A percentile compares a stretch with the other conserved stretches of the same genome.
phyloP scores from a whole-genome alignment of 2,797 vertebrate genomes.

The Ptychobarbus kaznakovi region DNA sequence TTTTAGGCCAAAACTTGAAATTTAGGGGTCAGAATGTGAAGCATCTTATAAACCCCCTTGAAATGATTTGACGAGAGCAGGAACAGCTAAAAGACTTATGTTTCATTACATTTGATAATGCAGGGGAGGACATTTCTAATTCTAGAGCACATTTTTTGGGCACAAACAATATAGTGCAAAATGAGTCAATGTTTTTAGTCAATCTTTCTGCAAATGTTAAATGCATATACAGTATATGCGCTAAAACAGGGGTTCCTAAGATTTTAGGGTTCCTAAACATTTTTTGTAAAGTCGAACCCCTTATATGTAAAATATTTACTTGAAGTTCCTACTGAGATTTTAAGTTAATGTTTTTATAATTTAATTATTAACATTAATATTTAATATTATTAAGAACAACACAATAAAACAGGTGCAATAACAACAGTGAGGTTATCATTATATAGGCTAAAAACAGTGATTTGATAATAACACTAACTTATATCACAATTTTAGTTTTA shows the following conservation, averaged over 20 bases:
- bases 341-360: no score
- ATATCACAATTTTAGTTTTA: neutral
- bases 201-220: neutral
- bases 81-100: neutral
- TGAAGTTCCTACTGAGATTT: no score
- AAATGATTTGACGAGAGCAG: neutral
- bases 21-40: constrained; percentile 16
- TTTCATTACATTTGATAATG: neutral
- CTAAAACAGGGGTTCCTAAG: neutral
- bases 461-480: neutral
- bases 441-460: no score
- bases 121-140: neutral
- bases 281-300: neutral
- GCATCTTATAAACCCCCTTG: neutral
- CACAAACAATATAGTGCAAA: neutral
- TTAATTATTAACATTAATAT: no score
- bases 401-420: no score
- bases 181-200: neutral
- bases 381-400: no score
- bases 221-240: neutral
- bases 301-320: neutral
- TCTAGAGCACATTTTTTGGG: no score
- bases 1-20: constrained; percentile 26
- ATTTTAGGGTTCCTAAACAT: neutral
- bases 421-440: no score